Evolutionary conservation across 2,888 invertebrate genomes (phyloP), one percentile per base, ranked within the genome.

Genomic region (Chloroclysta siterata): DNA sequence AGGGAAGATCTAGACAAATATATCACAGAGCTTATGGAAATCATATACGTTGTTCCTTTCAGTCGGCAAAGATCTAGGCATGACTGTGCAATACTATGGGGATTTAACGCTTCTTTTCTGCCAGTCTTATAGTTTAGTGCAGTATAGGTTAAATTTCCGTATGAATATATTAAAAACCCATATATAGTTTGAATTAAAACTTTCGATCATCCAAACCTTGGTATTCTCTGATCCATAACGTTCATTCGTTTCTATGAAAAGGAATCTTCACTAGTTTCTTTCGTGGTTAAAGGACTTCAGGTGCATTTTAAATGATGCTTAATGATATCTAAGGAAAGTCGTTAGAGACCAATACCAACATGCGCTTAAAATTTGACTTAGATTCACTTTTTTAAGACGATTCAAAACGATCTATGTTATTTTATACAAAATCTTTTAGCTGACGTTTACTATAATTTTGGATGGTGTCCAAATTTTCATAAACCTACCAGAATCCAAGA

Each of bases 401-500:
- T 22, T 22, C 22, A 22, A 22, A 22, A 3, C 22, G 22, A 22
- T 22, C 22, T 22, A 1, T 22, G 3, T 22, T 3, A 33, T 33
- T 33, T 33, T 33, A 33, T 33, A 33, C 22, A 22, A 3, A 2
- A 22, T 22, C 3, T 22, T 22, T n/a, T n/a, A n/a, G n/a, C 33
- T 33, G 5, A 33, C 5, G 5, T 33, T 33, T 33, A 39, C 8
- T 39, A 39, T 39, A 11, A 39, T 39, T 39, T 39, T 39, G 36
- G 36, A 39, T 8, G 2, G 36, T 7, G 0, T 44, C 14, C 15
- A 47, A 13, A 47, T 47, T 5, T 22, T 39, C 11, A 39, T 22
- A 22, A 33, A 55, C 81, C 93, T 87, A 96, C 97, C 96, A 79
- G 95, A 95, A 72, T 97, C 95, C 66, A 98, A 93, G 0, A 98